Evolutionary conservation across 2,888 invertebrate species (phyloP).

Genomic region (Tenthredo distinguenda): DNA sequence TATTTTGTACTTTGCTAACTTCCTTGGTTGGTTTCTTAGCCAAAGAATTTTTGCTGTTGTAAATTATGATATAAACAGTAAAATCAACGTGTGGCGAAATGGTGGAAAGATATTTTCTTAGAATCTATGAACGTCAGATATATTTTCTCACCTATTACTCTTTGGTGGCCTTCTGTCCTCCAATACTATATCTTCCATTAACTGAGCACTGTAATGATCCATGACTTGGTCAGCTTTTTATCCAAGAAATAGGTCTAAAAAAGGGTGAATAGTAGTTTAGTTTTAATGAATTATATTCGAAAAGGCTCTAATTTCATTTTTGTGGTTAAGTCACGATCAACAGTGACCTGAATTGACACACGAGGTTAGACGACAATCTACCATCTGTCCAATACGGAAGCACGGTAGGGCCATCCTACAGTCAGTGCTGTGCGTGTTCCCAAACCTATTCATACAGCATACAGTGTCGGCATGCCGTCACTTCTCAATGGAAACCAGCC

Average conservation of each 20-base stretch:
- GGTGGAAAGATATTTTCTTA: neutral
- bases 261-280: neutral
- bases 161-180: conserved; percentile 59
- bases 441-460: no score
- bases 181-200: conserved; percentile 69
- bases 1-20: conserved; percentile 30
- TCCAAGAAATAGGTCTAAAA: neutral
- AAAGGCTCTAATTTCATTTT: conserved; percentile 21
- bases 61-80: conserved; percentile 1
- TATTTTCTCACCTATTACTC: conserved; percentile 58
- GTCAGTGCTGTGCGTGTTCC: no score
- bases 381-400: conserved; percentile 1
- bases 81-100: neutral
- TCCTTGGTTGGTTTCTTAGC: conserved; percentile 39
- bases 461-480: no score
- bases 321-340: conserved; percentile 15
- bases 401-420: neutral
- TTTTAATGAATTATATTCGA: conserved; percentile 6
- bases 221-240: conserved; percentile 56
- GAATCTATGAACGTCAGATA: conserved; percentile 15
- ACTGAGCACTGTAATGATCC: conserved; percentile 67
- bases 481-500: no score
- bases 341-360: neutral
- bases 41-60: conserved; percentile 49
- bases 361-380: neutral